These are phyloP conservation scores for Cataglyphis livida DNA, from an alignment of 2,888 invertebrate species.

Conservation along the genomic window DNA sequence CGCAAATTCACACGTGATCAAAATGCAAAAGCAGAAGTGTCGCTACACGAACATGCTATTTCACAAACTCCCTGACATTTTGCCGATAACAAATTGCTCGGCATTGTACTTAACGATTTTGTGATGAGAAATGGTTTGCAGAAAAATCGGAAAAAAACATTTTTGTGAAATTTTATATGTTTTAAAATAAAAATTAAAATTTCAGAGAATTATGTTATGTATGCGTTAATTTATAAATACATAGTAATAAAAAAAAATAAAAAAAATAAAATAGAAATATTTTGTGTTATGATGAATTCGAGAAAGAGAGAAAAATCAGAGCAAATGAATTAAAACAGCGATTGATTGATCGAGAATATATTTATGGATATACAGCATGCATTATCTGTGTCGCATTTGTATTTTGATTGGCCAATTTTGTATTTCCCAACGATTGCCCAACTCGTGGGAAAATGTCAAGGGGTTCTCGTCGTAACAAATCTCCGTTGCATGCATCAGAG, in stretches of 20 bases:
- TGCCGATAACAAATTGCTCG: not conserved
- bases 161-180: not conserved
- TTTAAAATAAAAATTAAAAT: not conserved
- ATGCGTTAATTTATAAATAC: slow-evolving; percentile 2
- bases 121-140: not conserved
- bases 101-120: not conserved
- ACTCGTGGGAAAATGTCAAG: slow-evolving; percentile 47
- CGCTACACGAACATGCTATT: not conserved
- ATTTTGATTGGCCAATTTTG: slow-evolving; percentile 30
- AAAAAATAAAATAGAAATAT: not conserved
- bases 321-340: not conserved
- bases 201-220: not conserved
- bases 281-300: not conserved
- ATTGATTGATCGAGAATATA: slow-evolving; percentile 10
- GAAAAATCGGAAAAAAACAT: not conserved
- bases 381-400: slow-evolving; percentile 11
- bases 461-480: slow-evolving; percentile 43
- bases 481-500: slow-evolving; percentile 62
- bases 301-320: not conserved
- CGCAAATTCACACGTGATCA: not conserved
- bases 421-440: slow-evolving; percentile 32
- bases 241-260: not conserved
- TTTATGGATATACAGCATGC: not conserved
- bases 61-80: slow-evolving; percentile 2
- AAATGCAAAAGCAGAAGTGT: slow-evolving; percentile 26